A percentile compares a stretch with the other conserved stretches of the same genome.
These are phyloP conservation scores for Rhinophrynus dorsalis DNA, from an alignment of 2,797 vertebrate species.

Conservation along the genomic window DNA sequence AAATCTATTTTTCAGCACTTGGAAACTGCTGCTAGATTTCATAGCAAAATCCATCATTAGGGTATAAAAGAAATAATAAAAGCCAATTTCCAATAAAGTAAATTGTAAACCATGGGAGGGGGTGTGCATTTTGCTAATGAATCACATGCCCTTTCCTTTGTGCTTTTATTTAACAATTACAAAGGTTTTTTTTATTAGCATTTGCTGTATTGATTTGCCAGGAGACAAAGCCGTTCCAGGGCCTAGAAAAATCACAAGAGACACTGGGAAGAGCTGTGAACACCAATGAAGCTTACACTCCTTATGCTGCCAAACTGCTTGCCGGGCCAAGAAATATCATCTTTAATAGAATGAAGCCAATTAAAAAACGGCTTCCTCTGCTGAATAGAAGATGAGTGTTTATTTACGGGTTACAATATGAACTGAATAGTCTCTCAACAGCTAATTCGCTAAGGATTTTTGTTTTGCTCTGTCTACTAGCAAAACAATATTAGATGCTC, in stretches of 20 bases:
- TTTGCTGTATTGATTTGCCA: slow-evolving; percentile 61
- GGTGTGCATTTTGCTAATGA: slow-evolving; percentile 59
- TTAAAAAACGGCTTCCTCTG: slow-evolving; percentile 8
- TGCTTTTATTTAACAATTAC: slow-evolving; percentile 71
- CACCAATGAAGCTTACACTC: slow-evolving; percentile 45
- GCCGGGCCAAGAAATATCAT: slow-evolving; percentile 45
- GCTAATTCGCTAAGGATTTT: slow-evolving; percentile 20
- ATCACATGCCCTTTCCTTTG: slow-evolving; percentile 68
- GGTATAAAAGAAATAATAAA: neutral
- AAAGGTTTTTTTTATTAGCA: slow-evolving; percentile 68
- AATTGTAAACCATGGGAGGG: neutral
- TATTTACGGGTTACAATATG: neutral
- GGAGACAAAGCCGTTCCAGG: slow-evolving; percentile 49
- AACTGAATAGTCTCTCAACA: neutral
- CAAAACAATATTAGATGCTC: neutral
- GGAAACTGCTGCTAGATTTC: neutral
- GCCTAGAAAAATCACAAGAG: slow-evolving; percentile 54
- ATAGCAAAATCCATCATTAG: neutral
- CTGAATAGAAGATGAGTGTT: slow-evolving; percentile 38
- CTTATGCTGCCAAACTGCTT: slow-evolving; percentile 26
- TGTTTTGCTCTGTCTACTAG: neutral
- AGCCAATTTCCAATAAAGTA: neutral
- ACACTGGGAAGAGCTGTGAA: slow-evolving; percentile 14
- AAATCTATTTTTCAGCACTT: neutral
- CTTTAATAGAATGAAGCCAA: slow-evolving; percentile 41